Evolutionary conservation across 2,797 vertebrate genomes (phyloP).

Genomic region (Poecile montanus): DNA sequence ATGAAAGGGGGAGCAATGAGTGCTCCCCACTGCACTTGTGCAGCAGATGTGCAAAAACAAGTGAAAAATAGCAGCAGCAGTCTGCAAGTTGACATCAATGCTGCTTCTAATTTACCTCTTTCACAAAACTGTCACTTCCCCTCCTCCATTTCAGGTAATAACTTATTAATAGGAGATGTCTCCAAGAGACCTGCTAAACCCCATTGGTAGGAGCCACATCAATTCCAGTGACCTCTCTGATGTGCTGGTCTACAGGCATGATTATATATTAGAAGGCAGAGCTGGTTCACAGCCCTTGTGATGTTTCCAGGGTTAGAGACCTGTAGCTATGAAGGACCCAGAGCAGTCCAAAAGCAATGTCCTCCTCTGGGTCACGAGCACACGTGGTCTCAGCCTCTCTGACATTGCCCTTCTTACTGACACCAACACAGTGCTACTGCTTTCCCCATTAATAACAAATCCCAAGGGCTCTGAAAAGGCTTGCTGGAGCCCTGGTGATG

Average conservation of each 20-base stretch:
- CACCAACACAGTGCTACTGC: neutral
- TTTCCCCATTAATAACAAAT: neutral
- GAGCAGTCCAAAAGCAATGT: neutral
- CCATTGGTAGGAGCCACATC: neutral
- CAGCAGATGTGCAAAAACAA: neutral
- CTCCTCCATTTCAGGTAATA: neutral
- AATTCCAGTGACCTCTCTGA: neutral
- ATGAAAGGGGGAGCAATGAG: fast-evolving
- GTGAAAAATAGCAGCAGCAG: neutral
- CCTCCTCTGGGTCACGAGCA: neutral
- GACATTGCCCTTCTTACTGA: neutral
- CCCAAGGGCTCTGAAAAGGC: neutral
- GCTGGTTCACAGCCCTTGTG: neutral
- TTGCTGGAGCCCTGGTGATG: neutral
- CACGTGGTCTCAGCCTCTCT: neutral
- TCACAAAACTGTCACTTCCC: neutral
- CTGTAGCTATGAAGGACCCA: neutral
- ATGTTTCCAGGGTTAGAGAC: neutral
- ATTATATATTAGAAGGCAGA: neutral
- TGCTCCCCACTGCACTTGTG: fast-evolving
- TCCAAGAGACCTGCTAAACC: neutral
- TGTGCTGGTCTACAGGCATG: fast-evolving
- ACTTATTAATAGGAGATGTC: neutral
- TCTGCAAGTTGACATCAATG: neutral
- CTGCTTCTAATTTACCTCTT: neutral